Evolutionary conservation across 2,797 vertebrate species (phyloP).

Genomic region (Scleropages formosus): DNA sequence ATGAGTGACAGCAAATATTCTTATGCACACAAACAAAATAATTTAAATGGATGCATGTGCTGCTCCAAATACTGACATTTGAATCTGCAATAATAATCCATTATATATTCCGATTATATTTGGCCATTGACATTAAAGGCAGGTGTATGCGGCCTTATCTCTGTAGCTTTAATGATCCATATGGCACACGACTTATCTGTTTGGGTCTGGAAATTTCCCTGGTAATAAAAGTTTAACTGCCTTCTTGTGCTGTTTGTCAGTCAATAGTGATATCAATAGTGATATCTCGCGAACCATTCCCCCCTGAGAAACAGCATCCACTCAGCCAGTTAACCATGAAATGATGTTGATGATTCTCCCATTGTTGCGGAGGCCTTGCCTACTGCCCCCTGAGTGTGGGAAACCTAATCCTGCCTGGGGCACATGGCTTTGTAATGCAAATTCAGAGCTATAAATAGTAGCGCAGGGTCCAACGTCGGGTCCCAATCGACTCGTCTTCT

Average conservation of each 20-base stretch:
- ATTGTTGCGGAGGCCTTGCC: constrained; percentile 48
- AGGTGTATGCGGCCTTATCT: too few species aligned
- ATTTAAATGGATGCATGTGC: too few species aligned
- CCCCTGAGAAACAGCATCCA: neutral
- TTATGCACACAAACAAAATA: too few species aligned
- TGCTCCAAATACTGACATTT: too few species aligned
- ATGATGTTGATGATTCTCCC: constrained; percentile 40
- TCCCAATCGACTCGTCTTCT: constrained; percentile 44
- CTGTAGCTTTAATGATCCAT: too few species aligned
- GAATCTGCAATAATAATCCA: too few species aligned
- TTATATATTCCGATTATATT: too few species aligned
- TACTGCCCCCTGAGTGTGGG: constrained; percentile 74
- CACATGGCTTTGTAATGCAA: constrained; percentile 72
- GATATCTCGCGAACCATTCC: neutral
- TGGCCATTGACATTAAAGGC: too few species aligned
- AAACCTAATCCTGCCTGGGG: constrained; percentile 67
- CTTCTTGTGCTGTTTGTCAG: constrained; percentile 17
- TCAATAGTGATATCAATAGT: neutral
- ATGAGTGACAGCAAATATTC: too few species aligned
- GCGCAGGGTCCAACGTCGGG: constrained; percentile 47
- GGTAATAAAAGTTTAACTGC: constrained; percentile 19
- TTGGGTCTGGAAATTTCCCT: constrained; percentile 4
- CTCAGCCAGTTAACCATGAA: constrained; percentile 30
- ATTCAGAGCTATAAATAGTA: constrained; percentile 63
- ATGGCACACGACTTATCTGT: too few species aligned